These are phyloP conservation scores for Cataglyphis albicans DNA, from an alignment of 2,888 invertebrate genomes.

Conservation along the genomic window DNA sequence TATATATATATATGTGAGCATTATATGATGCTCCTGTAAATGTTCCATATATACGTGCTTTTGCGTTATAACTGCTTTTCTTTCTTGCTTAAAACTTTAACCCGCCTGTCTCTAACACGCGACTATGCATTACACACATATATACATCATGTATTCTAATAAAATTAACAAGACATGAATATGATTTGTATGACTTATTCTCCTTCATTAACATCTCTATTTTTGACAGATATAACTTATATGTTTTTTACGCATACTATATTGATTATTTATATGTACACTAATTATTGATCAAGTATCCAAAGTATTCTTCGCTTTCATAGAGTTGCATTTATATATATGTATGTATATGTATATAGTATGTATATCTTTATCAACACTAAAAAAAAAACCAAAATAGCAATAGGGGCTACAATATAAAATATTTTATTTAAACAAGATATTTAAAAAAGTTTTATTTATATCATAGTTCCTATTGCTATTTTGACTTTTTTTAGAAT, in stretches of 20 bases:
- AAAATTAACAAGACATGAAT: slow-evolving; percentile 48
- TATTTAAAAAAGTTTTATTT: not conserved
- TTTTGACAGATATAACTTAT: slow-evolving; percentile 3
- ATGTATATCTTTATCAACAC: not conserved
- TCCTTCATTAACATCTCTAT: slow-evolving; percentile 18
- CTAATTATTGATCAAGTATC: slow-evolving; percentile 32
- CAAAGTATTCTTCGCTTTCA: slow-evolving; percentile 35
- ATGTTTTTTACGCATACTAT: slow-evolving; percentile 2
- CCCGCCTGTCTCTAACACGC: not conserved
- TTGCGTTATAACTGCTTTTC: slow-evolving; percentile 6
- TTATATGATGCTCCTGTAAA: slow-evolving; percentile 6
- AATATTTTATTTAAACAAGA: not conserved
- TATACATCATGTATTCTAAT: slow-evolving; percentile 29
- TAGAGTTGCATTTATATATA: not conserved
- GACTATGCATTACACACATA: slow-evolving; percentile 32
- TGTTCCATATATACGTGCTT: not conserved
- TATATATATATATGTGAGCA: not conserved
- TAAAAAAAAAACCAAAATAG: not conserved
- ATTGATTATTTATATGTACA: slow-evolving; percentile 34
- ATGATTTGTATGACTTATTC: slow-evolving; percentile 14
- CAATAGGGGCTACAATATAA: not conserved
- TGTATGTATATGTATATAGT: not conserved
- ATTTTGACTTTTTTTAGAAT: not conserved
- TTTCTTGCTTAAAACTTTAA: slow-evolving; percentile 35
- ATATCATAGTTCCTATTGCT: not conserved